phyloP scores from a whole-genome alignment of 2,888 invertebrate species.

The Tortrix viridana region DNA sequence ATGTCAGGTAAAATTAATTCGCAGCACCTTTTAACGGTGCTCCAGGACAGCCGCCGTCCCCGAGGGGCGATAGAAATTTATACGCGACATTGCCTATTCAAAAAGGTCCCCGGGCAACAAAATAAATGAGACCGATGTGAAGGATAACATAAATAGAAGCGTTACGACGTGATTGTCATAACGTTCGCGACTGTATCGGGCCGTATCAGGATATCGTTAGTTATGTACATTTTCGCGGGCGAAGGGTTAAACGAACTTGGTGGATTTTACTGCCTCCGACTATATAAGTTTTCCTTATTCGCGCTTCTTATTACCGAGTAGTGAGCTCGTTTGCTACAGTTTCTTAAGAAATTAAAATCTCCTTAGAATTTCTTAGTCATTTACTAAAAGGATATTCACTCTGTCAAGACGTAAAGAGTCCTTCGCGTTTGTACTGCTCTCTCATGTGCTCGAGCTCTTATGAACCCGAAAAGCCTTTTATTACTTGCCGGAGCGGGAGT shows the following conservation, averaged over 20 bases:
- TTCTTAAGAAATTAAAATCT: background rate
- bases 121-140: conserved; percentile 63
- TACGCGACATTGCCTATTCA: conserved; percentile 79
- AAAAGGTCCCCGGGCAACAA: conserved; percentile 70
- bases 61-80: conserved; percentile 69
- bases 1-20: conserved; percentile 78
- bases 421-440: no score
- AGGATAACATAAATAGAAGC: conserved; percentile 58
- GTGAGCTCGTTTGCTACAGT: conserved; percentile 6
- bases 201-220: conserved; percentile 32
- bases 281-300: conserved; percentile 2
- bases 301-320: conserved; percentile 5
- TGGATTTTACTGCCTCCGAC: conserved; percentile 16
- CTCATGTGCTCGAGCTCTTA: no score
- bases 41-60: conserved; percentile 60
- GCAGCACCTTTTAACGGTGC: conserved; percentile 72
- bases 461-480: no score
- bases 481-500: no score
- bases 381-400: no score
- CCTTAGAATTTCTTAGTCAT: no score
- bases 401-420: no score
- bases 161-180: conserved; percentile 45
- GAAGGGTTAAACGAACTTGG: conserved; percentile 27
- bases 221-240: conserved; percentile 23
- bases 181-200: conserved; percentile 31